Evolutionary conservation across 2,113 vertebrate genomes (phyloP).

Genomic region (Cyanistes caeruleus): DNA sequence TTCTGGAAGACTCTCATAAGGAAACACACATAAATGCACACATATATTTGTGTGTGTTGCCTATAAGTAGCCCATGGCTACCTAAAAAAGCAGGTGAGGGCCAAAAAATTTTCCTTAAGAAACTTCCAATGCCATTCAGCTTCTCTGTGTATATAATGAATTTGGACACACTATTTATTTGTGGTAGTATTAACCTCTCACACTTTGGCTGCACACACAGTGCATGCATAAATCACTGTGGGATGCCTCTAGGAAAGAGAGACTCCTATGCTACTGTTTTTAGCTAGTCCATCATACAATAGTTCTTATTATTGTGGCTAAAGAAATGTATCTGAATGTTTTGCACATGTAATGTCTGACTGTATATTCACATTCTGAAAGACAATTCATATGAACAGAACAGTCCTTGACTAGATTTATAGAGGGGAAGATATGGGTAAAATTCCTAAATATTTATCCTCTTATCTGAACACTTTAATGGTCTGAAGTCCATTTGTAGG

Average conservation of each 20-base stretch:
- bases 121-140: background rate
- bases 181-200: background rate
- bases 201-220: background rate
- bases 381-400: background rate
- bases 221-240: background rate
- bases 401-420: background rate
- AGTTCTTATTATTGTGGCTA: background rate
- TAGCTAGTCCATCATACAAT: background rate
- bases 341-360: background rate
- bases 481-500: background rate
- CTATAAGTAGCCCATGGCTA: background rate
- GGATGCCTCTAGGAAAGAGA: background rate
- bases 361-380: background rate
- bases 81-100: background rate
- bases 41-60: accelerated
- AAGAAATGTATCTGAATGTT: background rate
- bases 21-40: background rate
- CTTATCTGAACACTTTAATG: background rate
- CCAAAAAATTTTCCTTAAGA: background rate
- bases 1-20: background rate
- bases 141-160: background rate
- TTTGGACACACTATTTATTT: background rate
- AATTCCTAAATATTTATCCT: background rate
- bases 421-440: background rate
- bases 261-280: background rate